Evolutionary conservation across 64 coral and sea anemone genomes (phyloP), one percentile per base, ranked within the genome.

Genomic region (Astreopora myriophthalma): DNA sequence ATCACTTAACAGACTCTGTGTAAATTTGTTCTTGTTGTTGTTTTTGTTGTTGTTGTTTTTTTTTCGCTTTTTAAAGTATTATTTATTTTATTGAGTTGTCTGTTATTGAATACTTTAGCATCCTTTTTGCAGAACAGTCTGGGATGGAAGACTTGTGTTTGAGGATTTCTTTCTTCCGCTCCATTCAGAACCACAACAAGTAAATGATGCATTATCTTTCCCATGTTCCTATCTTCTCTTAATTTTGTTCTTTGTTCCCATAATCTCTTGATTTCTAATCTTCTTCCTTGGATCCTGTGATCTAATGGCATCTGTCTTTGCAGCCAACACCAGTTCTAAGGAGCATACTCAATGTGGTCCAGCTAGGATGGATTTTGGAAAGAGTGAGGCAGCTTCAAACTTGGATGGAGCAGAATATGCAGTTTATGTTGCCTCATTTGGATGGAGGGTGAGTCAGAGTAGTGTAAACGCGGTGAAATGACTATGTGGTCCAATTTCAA

Each of bases 321-420:
- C 37, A 74, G 20, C 90, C 70, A 31, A 86, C 81, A 37, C 80
- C 90, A 62, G 90, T 94, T 37, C 79, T 96, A 38, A 77, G 87
- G 67, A 99, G 94, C 90, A 69, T 94, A 20, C 87, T 93, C 60
- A 94, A 77, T 12, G 89, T 71, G 52, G 80, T 87, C 16, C 94
- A 99, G 34, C 79, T 99, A 37, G 86, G 93, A 39, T 99, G 97
- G 97, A 88, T 99, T 85, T 73, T 99, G 16, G 94, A 90, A 74
- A 93, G 85, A 80, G 32, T 99, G 30, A 55, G 72, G 22, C 90
- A 95, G 23, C 94, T 99, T 23, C 91, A 90, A 77, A 92, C 36
- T 5, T 99, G 97, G 97, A 90, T 99, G 86, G 97, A 99, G 5
- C 85, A 95, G 7, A 99, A 99, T 85, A 81, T 95, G 73, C 91